Evolutionary conservation across 2,888 invertebrate species (phyloP).

Genomic region (Catocala sponsa): DNA sequence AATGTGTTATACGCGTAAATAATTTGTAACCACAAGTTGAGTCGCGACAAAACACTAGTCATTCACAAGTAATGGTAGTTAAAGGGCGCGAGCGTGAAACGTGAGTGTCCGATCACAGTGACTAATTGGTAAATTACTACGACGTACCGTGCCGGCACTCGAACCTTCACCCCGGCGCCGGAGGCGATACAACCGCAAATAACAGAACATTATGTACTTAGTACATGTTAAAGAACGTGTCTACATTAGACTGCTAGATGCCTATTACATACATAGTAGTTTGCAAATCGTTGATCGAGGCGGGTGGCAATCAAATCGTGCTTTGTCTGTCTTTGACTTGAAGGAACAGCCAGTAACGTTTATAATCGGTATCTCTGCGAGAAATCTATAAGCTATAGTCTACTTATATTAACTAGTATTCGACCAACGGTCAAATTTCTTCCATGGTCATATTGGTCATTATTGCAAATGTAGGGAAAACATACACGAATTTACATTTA

Average conservation of each 20-base stretch:
- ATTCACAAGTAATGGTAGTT: slow-evolving; percentile 33
- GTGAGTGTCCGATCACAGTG: slow-evolving; percentile 65
- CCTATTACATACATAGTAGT: slow-evolving; percentile 15
- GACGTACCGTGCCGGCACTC: slow-evolving; percentile 33
- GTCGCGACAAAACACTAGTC: slow-evolving; percentile 26
- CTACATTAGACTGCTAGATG: slow-evolving; percentile 26
- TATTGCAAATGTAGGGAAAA: too few species aligned
- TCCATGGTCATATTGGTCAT: too few species aligned
- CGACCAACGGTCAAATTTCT: too few species aligned
- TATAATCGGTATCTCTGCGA: too few species aligned
- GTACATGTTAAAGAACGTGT: slow-evolving; percentile 28
- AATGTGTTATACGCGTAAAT: neutral
- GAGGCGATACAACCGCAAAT: slow-evolving; percentile 30
- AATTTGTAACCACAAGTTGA: slow-evolving; percentile 6
- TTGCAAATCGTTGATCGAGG: neutral
- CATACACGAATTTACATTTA: too few species aligned
- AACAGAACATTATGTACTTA: slow-evolving; percentile 39
- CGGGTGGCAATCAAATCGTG: neutral
- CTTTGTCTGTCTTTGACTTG: neutral
- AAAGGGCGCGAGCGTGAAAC: slow-evolving; percentile 60
- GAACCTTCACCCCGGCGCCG: slow-evolving; percentile 43
- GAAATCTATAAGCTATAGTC: too few species aligned
- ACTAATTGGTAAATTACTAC: slow-evolving; percentile 71
- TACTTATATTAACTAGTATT: too few species aligned
- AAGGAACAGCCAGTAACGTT: too few species aligned